A percentile compares a stretch with the other conserved stretches of the same genome.
Evolutionary conservation across 2,888 invertebrate genomes (phyloP).

Genomic region (Drosophila maculinotata): DNA sequence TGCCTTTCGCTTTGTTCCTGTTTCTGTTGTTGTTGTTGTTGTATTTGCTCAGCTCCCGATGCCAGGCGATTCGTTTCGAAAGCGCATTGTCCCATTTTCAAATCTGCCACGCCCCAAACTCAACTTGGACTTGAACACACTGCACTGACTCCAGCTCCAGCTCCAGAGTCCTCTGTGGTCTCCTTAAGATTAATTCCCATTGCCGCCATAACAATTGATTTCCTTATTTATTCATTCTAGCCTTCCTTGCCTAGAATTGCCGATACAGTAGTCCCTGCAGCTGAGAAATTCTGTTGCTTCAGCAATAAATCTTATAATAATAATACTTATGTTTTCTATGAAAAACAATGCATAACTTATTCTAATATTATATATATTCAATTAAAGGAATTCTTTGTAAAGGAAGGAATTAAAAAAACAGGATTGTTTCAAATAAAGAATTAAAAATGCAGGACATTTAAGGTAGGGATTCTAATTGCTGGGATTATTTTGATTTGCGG

Average conservation of each 20-base stretch:
- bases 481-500: not conserved
- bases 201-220: conserved; percentile 72
- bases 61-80: conserved; percentile 25
- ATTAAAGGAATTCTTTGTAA: too few relatives aligned
- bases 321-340: too few relatives aligned
- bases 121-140: conserved; percentile 24
- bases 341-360: too few relatives aligned
- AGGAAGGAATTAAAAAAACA: too few relatives aligned
- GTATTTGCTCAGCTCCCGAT: conserved; percentile 31
- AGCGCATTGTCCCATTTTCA: conserved; percentile 59
- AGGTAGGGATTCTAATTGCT: not conserved
- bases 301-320: not conserved
- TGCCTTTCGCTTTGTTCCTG: conserved; percentile 5
- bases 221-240: conserved; percentile 57
- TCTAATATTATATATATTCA: too few relatives aligned
- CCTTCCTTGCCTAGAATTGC: conserved; percentile 10
- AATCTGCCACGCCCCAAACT: conserved; percentile 54
- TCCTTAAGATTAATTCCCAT: conserved; percentile 67
- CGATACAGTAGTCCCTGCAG: not conserved
- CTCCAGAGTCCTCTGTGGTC: conserved; percentile 15
- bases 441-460: too few relatives aligned
- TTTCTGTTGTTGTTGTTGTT: not conserved
- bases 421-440: not conserved
- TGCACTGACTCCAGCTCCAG: conserved; percentile 12
- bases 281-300: not conserved